These are phyloP conservation scores for Aethina tumida DNA, from an alignment of 1,140 invertebrate genomes.

Conservation along the genomic window DNA sequence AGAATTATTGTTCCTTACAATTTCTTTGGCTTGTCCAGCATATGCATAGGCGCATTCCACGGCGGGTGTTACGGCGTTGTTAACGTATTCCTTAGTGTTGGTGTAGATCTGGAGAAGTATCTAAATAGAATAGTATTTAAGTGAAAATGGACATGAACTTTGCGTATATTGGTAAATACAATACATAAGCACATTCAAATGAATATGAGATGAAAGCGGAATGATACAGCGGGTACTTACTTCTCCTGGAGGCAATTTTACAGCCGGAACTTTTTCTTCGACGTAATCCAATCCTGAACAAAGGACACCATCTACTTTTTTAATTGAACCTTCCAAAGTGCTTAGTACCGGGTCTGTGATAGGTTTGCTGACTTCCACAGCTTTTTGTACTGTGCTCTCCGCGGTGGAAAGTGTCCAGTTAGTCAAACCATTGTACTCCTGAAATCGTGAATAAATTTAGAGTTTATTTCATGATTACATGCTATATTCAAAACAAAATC, in stretches of 20 bases:
- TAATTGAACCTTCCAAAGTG: constrained; percentile 38
- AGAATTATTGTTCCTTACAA: too few relatives aligned
- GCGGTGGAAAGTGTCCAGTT: constrained; percentile 45
- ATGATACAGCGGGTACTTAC: constrained; percentile 31
- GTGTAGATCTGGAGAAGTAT: constrained; percentile 42
- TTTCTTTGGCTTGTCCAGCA: too few relatives aligned
- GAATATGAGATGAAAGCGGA: neutral
- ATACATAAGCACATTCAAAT: neutral
- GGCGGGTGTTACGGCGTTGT: constrained; percentile 32
- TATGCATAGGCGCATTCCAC: constrained; percentile 23
- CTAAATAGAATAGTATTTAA: constrained; percentile 21
- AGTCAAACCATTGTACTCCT: constrained; percentile 46
- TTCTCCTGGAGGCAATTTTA: constrained; percentile 37
- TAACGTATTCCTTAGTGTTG: constrained; percentile 45
- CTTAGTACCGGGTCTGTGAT: constrained; percentile 40
- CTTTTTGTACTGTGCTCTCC: constrained; percentile 40
- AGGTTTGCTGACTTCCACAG: constrained; percentile 39
- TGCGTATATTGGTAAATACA: neutral
- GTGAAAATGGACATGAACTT: constrained; percentile 13
- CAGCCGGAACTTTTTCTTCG: constrained; percentile 39
- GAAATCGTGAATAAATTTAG: constrained; percentile 11
- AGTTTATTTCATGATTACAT: constrained; percentile 2
- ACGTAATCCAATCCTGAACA: constrained; percentile 41
- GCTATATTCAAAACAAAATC: neutral
- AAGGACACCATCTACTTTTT: constrained; percentile 38